Base-by-base conservation (phyloP, 2,797 vertebrate genomes). In the Crypturellus tataupa region DNA sequence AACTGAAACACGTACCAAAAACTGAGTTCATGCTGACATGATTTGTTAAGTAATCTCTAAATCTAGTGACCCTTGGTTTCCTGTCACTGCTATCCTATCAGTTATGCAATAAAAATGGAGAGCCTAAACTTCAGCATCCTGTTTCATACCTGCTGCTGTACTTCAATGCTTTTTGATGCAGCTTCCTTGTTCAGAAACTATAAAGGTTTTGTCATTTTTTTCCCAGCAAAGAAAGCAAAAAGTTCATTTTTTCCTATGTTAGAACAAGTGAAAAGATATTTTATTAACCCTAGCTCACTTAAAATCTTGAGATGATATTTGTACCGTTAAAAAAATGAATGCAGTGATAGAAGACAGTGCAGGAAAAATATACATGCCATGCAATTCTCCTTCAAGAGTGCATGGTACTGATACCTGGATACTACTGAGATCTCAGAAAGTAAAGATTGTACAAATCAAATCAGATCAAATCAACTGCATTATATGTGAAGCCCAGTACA, bases 241-340 rank as follows among this genome's bases (percentile, higher is more conserved):
- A 24, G 8, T 69, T 81, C 5, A 8, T 53, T 77, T 18, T 63
- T 40, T 7, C 14, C 8, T n/a, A 1, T 10, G n/a, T 35, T 47
- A 90, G 18, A 37, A 80, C 90, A 85, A 79, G 2, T 2, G 40
- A n/a, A 70, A 73, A 19, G 17, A 23, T 25, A 7, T n/a, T 40
- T 18, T 33, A 29, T 68, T 51, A 67, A 46, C 5, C 23, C 42
- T 0, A 56, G 37, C 6, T 29, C 49, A 25, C 31, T 70, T 77
- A 76, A 91, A 94, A 89, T 53, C 37, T 53, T 80, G 58, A 65
- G 10, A 24, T 9, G 12, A 10, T 17, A 21, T 62, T 91, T 55
- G 5, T 56, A 21, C 13, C 35, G 33, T 69, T 79, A n/a, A 81
- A 29, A 71, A 75, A 70, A 59, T 1, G 0, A 18, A 51, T 46